Percentiles rank a stretch among this genome's conserved stretches.
Evolutionary conservation across 2,113 vertebrate genomes (phyloP).

Genomic region (Dasyurus viverrinus): DNA sequence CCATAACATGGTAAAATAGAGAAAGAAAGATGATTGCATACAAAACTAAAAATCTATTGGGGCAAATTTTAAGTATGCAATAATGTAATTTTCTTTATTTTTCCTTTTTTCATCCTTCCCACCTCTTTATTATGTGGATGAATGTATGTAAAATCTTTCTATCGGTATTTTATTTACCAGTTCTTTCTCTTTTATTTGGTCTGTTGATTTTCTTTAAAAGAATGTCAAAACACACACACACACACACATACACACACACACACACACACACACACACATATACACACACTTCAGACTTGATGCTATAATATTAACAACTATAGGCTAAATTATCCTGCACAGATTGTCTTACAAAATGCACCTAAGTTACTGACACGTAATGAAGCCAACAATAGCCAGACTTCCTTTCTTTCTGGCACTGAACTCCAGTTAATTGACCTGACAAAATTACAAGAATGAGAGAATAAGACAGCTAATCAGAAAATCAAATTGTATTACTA

Average conservation of each 20-base stretch:
- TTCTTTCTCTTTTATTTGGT: slow-evolving; percentile 48
- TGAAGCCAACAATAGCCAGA: slow-evolving; percentile 67
- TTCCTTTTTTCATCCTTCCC: background rate
- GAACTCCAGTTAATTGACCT: slow-evolving; percentile 89
- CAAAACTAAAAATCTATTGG: background rate
- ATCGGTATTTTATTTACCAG: background rate
- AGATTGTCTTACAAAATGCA: slow-evolving; percentile 78
- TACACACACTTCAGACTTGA: background rate
- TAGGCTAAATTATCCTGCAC: slow-evolving; percentile 72
- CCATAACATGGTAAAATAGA: background rate
- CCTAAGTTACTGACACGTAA: slow-evolving; percentile 77
- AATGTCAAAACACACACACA: background rate
- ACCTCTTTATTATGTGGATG: background rate
- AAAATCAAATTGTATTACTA: slow-evolving; percentile 92
- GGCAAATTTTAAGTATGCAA: background rate
- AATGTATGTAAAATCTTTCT: background rate
- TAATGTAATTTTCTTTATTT: background rate
- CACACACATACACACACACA: no score
- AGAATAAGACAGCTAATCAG: slow-evolving; percentile 91
- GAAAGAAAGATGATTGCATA: no score
- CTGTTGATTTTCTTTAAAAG: slow-evolving; percentile 64
- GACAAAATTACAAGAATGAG: slow-evolving; percentile 92
- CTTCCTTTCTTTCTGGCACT: slow-evolving; percentile 76
- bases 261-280: background rate
- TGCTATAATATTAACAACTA: slow-evolving; percentile 56